Evolutionary conservation across 2,888 invertebrate genomes (phyloP), one percentile per base, ranked within the genome.

Genomic region (Acronicta psi): DNA sequence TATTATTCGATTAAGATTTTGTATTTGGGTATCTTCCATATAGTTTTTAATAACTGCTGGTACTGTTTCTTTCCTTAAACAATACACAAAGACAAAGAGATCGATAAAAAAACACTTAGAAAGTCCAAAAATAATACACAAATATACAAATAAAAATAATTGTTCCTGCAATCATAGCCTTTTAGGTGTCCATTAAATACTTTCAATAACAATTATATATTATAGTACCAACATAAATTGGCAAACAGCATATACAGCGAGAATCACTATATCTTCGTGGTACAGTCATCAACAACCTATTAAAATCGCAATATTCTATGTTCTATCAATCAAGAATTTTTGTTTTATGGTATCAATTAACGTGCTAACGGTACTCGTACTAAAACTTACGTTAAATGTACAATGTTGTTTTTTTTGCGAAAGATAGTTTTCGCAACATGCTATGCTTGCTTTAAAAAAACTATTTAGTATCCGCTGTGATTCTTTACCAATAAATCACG

Each of bases 331-430:
- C 67, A 68, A 72, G 57, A 66, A 66, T 69, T 64, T 74, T 54
- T 34, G 61, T 62, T 77, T 75, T 77, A 75, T 74, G n/a, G 57
- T 34, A 45, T 50, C 77, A 75, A 75, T 75, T 68, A 75, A 68
- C 52, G 46, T 52, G 45, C 42, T 65, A 77, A 71, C 75, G 67
- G 75, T 68, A 74, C 64, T 77, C 59, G 75, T 50, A 77, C 77
- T 75, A 75, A 75, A 77, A 57, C 60, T 61, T 71, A 45, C 58
- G 68, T 44, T 57, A 63, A 75, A 75, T 75, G 73, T 59, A 76
- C 73, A 77, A 34, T 68, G 62, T 77, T 72, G 56, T 59, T 49
- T 41, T 44, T 25, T 1, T 4, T 40, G 13, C 9, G 36, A 25
- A 50, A 16, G 37, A 47, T 49, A 46, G 44, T 11, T 36, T 41